Base-by-base conservation (phyloP, 2,888 invertebrate genomes). In the Sphinx pinastri region DNA sequence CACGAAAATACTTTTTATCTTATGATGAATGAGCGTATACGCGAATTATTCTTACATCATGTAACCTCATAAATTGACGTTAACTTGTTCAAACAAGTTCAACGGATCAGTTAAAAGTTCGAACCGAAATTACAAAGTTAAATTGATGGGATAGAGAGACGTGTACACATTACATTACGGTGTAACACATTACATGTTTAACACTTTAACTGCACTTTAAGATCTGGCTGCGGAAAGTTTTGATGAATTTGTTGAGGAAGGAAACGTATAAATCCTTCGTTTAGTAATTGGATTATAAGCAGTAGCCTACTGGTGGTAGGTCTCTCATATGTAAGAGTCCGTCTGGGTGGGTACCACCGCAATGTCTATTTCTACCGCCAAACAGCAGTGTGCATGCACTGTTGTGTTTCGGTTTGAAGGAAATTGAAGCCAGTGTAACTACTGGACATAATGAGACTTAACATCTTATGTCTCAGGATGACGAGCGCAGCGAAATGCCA, bases 1-100 rank as follows among this genome's bases (percentile, higher is more conserved):
- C n/a, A n/a, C 19, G 16, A 55, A 11, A 19, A 16, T 10, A 8
- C 10, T 19, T 16, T 19, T 19, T 10, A 11, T 1, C 55, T 55
- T 2, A 55, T 16, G n/a, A 54, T 16, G 7, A 11, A 16, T 19
- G 6, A 55, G 16, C 25, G 25, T 25, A 25, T 2, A 25, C 25
- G 2, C 25, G 25, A 25, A 25, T 25, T n/a, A 69, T 25, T 58
- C 38, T 14, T 31, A 38, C 13, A 16, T 25, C 59, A n/a, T 67
- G 38, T 59, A 67, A 70, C 11, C 45, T 45, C 47, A 31, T 67
- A 59, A 67, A 70, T 57, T 67, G 38, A 11, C 59, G 58, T 59
- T 67, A 70, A 70, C 67, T 70, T 67, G 67, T 70, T 70, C 49
- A 58, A 45, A 67, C 19, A 59, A 59, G 67, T 70, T 54, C 38